Conservation (phyloP, 2,888 invertebrate genomes). For the Apeira syringaria region DNA sequence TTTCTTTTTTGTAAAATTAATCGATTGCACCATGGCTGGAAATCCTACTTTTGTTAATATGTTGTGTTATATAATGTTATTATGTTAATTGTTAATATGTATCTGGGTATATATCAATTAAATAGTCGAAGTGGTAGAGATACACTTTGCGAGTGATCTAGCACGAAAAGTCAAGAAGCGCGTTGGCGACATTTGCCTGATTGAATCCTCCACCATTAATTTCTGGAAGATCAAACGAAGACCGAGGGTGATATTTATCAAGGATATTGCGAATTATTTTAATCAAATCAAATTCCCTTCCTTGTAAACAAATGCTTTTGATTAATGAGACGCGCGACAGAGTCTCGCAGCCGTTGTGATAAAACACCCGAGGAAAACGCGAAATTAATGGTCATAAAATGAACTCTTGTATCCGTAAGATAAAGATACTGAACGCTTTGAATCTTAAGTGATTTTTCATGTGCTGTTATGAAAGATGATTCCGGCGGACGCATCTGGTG, state of each 20-base stretch:
- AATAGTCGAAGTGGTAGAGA: conserved; percentile 18
- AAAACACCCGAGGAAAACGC: conserved; percentile 81
- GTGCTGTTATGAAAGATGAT: conserved; percentile 73
- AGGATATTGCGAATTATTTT: conserved; percentile 84
- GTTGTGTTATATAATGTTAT: too few relatives aligned
- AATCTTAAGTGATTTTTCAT: conserved; percentile 81
- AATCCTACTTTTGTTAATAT: not conserved
- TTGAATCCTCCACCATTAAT: conserved; percentile 83
- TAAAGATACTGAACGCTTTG: conserved; percentile 80
- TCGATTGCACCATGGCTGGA: not conserved
- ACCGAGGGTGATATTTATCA: conserved; percentile 84
- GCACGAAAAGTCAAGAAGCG: conserved; percentile 50
- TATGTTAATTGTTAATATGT: too few relatives aligned
- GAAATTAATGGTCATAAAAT: conserved; percentile 84
- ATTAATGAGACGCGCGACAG: conserved; percentile 84
- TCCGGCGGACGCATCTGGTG: conserved; percentile 73
- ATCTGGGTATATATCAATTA: too few relatives aligned
- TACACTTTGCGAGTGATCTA: conserved; percentile 36
- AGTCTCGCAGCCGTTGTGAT: conserved; percentile 79
- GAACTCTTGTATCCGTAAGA: conserved; percentile 82
- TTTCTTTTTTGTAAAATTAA: not conserved
- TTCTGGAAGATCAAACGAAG: conserved; percentile 82
- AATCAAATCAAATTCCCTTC: conserved; percentile 84
- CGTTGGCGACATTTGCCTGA: conserved; percentile 74
- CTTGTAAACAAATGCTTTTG: conserved; percentile 84